Conservation (phyloP, 2,113 vertebrate genomes). For the Burhinus bistriatus region DNA sequence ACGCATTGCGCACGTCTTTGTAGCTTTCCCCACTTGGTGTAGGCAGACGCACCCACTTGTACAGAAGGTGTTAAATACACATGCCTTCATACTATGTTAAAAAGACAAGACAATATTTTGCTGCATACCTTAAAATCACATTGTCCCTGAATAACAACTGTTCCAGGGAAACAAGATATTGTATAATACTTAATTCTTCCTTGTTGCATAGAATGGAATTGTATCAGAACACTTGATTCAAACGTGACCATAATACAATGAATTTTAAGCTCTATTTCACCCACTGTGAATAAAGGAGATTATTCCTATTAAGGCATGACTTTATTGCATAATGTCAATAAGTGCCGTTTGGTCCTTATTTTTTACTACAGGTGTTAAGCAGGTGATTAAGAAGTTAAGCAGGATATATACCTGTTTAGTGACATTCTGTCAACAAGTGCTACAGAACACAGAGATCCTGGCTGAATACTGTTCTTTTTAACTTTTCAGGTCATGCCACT, state of each 20-base stretch:
- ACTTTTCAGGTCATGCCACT: constrained; percentile 50
- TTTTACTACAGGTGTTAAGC: neutral
- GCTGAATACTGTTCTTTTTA: neutral
- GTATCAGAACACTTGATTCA: neutral
- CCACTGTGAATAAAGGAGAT: neutral
- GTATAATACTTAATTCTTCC: neutral
- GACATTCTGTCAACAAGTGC: constrained; percentile 36
- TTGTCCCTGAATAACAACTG: neutral
- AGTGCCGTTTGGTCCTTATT: neutral
- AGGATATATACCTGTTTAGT: neutral
- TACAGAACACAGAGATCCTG: neutral
- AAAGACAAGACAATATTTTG: neutral
- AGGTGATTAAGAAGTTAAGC: constrained; percentile 20
- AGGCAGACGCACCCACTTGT: neutral
- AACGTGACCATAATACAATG: neutral
- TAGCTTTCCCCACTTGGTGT: neutral
- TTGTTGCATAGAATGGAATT: neutral
- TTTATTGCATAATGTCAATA: neutral
- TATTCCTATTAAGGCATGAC: neutral
- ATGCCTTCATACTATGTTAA: accelerated
- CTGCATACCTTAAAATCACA: neutral
- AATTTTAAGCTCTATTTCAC: neutral
- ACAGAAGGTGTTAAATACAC: neutral
- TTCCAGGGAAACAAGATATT: neutral
- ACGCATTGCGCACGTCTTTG: neutral